phyloP scores from a whole-genome alignment of 2,797 vertebrate genomes.

The Cyprinella venusta region DNA sequence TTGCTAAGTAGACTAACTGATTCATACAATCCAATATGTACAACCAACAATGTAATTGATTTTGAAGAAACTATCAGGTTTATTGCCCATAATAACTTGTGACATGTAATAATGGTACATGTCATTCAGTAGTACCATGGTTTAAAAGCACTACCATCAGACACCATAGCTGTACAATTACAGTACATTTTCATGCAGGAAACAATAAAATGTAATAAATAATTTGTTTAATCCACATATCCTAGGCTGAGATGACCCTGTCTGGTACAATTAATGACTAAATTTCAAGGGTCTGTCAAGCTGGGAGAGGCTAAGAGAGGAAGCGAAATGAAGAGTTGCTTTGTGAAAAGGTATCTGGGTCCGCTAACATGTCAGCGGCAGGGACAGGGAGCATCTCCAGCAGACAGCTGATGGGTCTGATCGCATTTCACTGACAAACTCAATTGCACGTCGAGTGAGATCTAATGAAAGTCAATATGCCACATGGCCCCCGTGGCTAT shows the following conservation, averaged over 20 bases:
- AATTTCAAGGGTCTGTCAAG: conserved; percentile 74
- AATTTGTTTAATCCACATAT: conserved; percentile 45
- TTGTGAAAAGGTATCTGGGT: conserved; percentile 80
- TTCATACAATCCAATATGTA: background rate
- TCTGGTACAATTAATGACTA: conserved; percentile 72
- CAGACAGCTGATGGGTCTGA: conserved; percentile 87
- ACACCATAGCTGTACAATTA: background rate
- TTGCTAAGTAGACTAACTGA: background rate
- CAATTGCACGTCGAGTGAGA: conserved; percentile 87
- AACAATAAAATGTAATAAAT: conserved; percentile 22
- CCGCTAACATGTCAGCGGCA: conserved; percentile 72
- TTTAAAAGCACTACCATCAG: background rate
- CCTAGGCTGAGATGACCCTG: conserved; percentile 70
- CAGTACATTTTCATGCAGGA: background rate
- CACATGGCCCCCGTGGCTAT: conserved; percentile 68
- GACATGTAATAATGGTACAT: too few relatives aligned
- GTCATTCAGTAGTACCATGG: background rate
- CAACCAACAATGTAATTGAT: background rate
- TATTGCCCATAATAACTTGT: background rate
- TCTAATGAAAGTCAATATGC: conserved; percentile 90
- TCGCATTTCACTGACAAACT: conserved; percentile 91
- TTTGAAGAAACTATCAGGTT: background rate
- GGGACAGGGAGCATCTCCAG: conserved; percentile 77
- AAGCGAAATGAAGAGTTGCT: conserved; percentile 63
- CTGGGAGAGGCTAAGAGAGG: conserved; percentile 26